These are phyloP conservation scores for Trachurus trachurus DNA, from an alignment of 2,797 vertebrate genomes.

Conservation along the genomic window DNA sequence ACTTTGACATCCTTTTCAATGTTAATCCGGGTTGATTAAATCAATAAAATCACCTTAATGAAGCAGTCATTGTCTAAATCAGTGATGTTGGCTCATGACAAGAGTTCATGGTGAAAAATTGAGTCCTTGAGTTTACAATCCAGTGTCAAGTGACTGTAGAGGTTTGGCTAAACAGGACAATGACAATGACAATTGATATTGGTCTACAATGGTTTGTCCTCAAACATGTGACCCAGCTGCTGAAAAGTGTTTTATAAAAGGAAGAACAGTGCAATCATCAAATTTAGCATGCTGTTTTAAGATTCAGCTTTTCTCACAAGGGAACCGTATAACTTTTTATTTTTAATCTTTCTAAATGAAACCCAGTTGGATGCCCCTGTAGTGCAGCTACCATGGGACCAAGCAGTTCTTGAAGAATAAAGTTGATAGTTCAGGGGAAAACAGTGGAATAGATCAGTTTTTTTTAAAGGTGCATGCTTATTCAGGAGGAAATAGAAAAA, in stretches of 20 bases:
- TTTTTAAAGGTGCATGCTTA: too few species aligned
- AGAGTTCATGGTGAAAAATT: not conserved
- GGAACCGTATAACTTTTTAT: not conserved
- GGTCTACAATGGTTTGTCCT: not conserved
- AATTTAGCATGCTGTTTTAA: not conserved
- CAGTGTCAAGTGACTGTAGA: not conserved
- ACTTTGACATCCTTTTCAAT: not conserved
- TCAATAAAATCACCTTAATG: not conserved
- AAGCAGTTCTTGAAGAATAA: not conserved
- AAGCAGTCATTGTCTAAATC: not conserved
- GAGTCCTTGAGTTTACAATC: not conserved
- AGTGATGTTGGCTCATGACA: not conserved
- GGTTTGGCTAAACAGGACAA: not conserved
- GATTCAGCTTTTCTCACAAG: not conserved
- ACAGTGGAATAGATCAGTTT: too few species aligned
- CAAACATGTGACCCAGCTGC: too few species aligned
- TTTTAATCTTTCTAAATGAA: not conserved
- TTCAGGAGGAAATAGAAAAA: too few species aligned
- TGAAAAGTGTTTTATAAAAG: too few species aligned
- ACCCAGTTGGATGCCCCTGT: too few species aligned
- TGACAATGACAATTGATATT: not conserved
- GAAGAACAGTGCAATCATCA: too few species aligned
- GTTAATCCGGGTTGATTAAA: not conserved
- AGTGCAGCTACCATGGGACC: not conserved
- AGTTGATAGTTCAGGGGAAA: too few species aligned